Base-by-base conservation (phyloP, 2,888 invertebrate species). In the Helobdella robusta region DNA sequence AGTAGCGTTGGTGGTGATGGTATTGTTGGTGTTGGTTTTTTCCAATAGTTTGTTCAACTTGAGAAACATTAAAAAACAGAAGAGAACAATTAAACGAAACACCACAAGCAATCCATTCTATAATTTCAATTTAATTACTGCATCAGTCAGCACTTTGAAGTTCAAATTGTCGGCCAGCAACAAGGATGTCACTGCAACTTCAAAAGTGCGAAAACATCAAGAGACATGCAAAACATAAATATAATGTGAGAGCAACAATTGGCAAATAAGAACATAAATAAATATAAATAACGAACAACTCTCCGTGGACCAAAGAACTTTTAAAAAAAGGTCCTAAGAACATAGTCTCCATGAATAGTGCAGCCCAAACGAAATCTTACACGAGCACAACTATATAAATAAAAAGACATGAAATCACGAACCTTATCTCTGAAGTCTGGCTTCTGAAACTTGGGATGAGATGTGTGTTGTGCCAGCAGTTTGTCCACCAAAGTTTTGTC, bases 401-500 rank as follows among this genome's bases (percentile, higher is more conserved):
- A 20, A 6, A 50, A 6, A 11, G 6, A 50, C 8, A 11, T 25
- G 23, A n/a, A 11, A 6, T 20, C 8, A 6, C 54, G 23, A 11
- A 54, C 54, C 73, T 80, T 77, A 50, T 91, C 86, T 35, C 78
- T 71, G 73, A 79, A 79, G 68, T 79, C 78, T 50, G 78, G 75
- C 82, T 94, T 95, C 84, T 92, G 86, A 81, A 97, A 99, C 81
- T 99, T 99, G 18, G 95, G 93, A 81, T 99, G 97, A 71, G 88
- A 87, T 67, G 88, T 88, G 81, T 98, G 97, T n/a, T 95, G 89
- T 18, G 87, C 87, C 15, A 91, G 87, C 62, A 99, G 83, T 80
- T 99, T 99, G 76, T 99, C 98, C 0, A 97, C 94, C 79, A 97
- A 94, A 0, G 93, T 91, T 80, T 95, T 95, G 80, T 99, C 98